Base-by-base conservation (phyloP, 2,888 invertebrate species). In the Clitarchus hookeri region DNA sequence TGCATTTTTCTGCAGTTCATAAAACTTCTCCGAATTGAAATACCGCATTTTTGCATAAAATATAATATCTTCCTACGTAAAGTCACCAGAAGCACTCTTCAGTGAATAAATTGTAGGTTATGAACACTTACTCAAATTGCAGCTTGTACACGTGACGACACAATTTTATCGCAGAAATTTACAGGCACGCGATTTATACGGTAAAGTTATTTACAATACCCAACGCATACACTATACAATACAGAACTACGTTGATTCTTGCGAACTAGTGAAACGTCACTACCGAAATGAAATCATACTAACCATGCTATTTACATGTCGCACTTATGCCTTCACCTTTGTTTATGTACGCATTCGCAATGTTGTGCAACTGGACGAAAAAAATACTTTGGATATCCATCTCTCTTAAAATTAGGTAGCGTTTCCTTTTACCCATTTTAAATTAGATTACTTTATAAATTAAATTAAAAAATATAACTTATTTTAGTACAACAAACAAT, bases 1-100 rank as follows among this genome's bases (percentile, higher is more conserved):
- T 19, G 95, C 94, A 89, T 94, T 93, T 89, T 93, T 94, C 92
- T 97, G 97, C 87, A 97, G 93, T 89, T 94, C 92, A 27, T 91
- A 91, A 88, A 96, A 92, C 91, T 94, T 94, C 25, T 93, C 91
- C 9, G 92, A 90, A 88, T 92, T 93, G 82, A 95, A 92, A 8
- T 93, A 90, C 89, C 93, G 93, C 95, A 95, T 95, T 88, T 26
- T 84, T 26, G 36, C 36, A 19, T 36, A n/a, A 8, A 65, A 16
- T n/a, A n/a, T n/a, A 65, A 2, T 8, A 23, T 23, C 8, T n/a
- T 65, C n/a, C 1, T 65, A 0, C n/a, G 16, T 65, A n/a, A 8
- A 65, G 65, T 19, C 11, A 9, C 65, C 19, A n/a, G 48, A 48
- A 6, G 48, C 16, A 13, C 48, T 48, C 48, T 16, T n/a, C 65